Evolutionary conservation across 2,888 invertebrate genomes (phyloP).

Genomic region (Phalera bucephala): DNA sequence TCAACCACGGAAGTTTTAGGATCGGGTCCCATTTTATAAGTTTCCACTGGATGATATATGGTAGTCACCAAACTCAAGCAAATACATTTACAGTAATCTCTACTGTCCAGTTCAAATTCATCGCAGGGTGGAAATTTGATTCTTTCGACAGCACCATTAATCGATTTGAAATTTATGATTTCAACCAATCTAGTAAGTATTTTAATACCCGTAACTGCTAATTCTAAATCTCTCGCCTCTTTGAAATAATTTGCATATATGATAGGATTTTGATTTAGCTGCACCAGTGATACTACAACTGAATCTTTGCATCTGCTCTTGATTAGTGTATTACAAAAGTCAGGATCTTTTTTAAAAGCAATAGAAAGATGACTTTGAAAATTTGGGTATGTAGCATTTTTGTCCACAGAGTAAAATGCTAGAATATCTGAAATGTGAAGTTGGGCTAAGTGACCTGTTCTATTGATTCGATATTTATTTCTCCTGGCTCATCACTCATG

Average conservation of each 20-base stretch:
- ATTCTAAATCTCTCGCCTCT: constrained; percentile 75
- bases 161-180: constrained; percentile 8
- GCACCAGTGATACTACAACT: constrained; percentile 34
- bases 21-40: constrained; percentile 81
- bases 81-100: constrained; percentile 51
- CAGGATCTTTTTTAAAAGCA: constrained; percentile 55
- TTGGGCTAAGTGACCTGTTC: constrained; percentile 73
- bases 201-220: constrained; percentile 43
- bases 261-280: constrained; percentile 39
- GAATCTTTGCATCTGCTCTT: constrained; percentile 34
- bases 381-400: constrained; percentile 48
- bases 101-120: constrained; percentile 35
- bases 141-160: constrained; percentile 34
- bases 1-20: constrained; percentile 59
- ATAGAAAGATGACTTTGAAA: constrained; percentile 44
- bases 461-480: constrained; percentile 48
- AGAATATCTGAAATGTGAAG: constrained; percentile 79
- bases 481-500: constrained; percentile 44
- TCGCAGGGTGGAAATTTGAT: constrained; percentile 45
- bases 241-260: constrained; percentile 70
- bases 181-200: constrained; percentile 44
- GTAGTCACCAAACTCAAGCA: constrained; percentile 65
- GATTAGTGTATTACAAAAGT: constrained; percentile 3
- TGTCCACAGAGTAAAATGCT: constrained; percentile 43
- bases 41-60: constrained; percentile 88